Evolutionary conservation across 2,797 vertebrate genomes (phyloP).

Genomic region (Poecile montanus): DNA sequence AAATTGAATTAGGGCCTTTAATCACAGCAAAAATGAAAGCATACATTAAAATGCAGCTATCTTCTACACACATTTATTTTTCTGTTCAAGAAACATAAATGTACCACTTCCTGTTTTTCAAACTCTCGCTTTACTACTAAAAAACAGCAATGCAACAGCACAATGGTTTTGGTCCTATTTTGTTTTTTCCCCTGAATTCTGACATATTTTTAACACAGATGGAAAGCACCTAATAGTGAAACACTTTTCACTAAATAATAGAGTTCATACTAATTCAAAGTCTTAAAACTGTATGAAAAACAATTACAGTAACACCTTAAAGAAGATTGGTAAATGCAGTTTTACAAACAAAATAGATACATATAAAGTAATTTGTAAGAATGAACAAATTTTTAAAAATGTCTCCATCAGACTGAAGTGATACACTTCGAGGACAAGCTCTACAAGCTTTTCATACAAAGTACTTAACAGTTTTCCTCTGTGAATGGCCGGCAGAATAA

Average conservation of each 20-base stretch:
- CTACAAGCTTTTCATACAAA: background rate
- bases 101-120: background rate
- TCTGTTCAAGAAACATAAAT: background rate
- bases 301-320: background rate
- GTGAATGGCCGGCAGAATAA: background rate
- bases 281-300: background rate
- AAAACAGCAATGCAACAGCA: background rate
- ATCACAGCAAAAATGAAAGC: background rate
- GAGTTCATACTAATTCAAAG: background rate
- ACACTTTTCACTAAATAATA: background rate
- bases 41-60: background rate
- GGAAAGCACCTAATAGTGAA: background rate
- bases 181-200: background rate
- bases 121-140: background rate
- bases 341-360: background rate
- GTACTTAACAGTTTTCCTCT: background rate
- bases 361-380: background rate
- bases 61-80: background rate
- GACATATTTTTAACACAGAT: background rate
- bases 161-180: background rate
- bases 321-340: background rate
- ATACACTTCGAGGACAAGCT: background rate
- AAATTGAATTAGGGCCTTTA: background rate
- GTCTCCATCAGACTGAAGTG: background rate
- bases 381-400: background rate